Conservation (phyloP, 2,113 vertebrate genomes). For the Anhinga rufa region DNA sequence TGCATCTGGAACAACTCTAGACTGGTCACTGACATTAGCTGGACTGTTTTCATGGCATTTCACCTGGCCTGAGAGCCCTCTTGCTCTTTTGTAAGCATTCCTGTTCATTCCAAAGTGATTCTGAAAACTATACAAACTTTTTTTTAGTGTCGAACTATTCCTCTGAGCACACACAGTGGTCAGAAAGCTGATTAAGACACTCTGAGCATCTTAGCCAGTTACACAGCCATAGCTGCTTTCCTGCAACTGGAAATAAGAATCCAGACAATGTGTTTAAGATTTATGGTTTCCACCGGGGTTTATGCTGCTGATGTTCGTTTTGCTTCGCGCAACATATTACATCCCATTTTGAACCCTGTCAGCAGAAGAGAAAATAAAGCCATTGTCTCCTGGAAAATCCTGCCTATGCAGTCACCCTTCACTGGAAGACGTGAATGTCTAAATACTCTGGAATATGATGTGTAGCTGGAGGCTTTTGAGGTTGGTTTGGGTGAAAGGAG, state of each 20-base stretch:
- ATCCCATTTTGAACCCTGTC: background rate
- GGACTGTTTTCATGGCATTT: background rate
- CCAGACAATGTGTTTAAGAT: background rate
- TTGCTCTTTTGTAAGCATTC: background rate
- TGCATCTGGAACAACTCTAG: background rate
- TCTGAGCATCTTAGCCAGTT: background rate
- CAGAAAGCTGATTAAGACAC: background rate
- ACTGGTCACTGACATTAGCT: background rate
- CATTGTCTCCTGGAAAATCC: background rate
- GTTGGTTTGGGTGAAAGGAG: background rate
- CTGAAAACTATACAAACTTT: background rate
- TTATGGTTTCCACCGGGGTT: background rate
- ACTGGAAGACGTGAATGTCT: background rate
- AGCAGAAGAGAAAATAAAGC: background rate
- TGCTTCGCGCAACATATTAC: background rate
- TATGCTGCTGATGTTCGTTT: background rate
- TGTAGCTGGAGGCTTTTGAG: background rate
- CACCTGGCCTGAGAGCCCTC: background rate
- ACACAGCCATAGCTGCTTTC: background rate
- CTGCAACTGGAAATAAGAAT: background rate
- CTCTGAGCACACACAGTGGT: background rate
- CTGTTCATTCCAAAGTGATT: fast-evolving
- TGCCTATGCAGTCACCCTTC: background rate
- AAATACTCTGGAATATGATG: background rate
- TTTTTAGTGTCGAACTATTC: background rate